Evolutionary conservation across 2,797 vertebrate genomes (phyloP).

Genomic region (Liparis tanakae): DNA sequence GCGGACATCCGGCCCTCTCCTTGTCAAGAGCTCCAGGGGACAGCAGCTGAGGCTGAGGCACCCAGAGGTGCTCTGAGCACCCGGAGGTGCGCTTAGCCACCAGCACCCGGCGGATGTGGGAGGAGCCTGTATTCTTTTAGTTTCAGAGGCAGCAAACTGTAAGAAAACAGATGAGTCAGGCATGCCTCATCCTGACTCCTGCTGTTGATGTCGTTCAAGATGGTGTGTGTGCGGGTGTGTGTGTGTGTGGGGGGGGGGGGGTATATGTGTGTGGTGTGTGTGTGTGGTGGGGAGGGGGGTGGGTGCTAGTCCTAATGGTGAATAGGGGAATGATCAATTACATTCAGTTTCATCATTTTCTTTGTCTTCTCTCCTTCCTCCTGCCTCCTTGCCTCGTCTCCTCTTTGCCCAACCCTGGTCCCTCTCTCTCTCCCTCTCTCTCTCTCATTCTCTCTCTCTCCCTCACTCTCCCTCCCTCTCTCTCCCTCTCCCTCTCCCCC

Average conservation of each 20-base stretch:
- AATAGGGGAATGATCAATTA: slow-evolving; percentile 16
- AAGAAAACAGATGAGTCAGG: slow-evolving; percentile 85
- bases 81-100: neutral
- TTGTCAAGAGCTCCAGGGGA: slow-evolving; percentile 66
- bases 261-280: slow-evolving; percentile 13
- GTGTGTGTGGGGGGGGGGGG: slow-evolving; percentile 26
- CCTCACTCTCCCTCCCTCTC: slow-evolving; percentile 20
- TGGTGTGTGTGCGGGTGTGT: slow-evolving; percentile 45
- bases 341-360: slow-evolving; percentile 1
- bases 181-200: slow-evolving; percentile 75
- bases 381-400: slow-evolving; percentile 17
- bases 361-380: slow-evolving; percentile 18
- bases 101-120: slow-evolving; percentile 69
- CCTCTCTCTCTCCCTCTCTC: slow-evolving; percentile 15
- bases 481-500: slow-evolving; percentile 48
- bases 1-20: slow-evolving; percentile 64
- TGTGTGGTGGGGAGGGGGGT: slow-evolving; percentile 2
- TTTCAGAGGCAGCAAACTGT: slow-evolving; percentile 63
- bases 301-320: neutral
- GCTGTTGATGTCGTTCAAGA: slow-evolving; percentile 56
- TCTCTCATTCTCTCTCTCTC: slow-evolving; percentile 9
- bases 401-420: slow-evolving; percentile 19
- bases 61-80: no score
- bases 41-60: neutral
- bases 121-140: slow-evolving; percentile 49